Evolutionary conservation across 2,888 invertebrate species (phyloP).

Genomic region (Campopleginae sp.): DNA sequence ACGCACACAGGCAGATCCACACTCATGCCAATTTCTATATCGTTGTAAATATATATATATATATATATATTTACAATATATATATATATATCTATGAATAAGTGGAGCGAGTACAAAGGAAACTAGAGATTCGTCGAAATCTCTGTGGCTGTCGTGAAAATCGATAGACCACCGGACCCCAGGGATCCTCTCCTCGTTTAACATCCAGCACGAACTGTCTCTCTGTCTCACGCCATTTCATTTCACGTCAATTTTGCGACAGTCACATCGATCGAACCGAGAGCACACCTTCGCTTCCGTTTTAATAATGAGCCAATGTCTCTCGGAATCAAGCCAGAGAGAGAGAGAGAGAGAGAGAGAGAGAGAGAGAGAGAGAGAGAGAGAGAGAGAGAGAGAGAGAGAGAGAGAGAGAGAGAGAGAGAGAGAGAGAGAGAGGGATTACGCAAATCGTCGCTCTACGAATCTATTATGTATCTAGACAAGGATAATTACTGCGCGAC

Average conservation of each 20-base stretch:
- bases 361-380: not conserved
- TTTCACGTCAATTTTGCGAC: conserved; percentile 50
- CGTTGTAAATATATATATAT: not conserved
- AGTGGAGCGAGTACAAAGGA: not conserved
- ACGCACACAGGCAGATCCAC: not conserved
- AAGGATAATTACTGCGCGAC: conserved; percentile 15
- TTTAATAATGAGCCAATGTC: conserved; percentile 60
- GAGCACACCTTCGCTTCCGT: conserved; percentile 33
- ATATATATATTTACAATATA: not conserved
- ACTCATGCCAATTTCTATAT: no score
- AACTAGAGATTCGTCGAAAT: conserved; percentile 59
- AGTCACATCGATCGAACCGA: conserved; percentile 9
- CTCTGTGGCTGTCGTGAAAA: conserved; percentile 63
- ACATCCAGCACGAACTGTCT: conserved; percentile 26
- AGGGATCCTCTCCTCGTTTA: conserved; percentile 45
- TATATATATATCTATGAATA: conserved; percentile 2
- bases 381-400: no score
- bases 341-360: not conserved
- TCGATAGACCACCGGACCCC: conserved; percentile 61
- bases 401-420: not conserved
- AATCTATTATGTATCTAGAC: not conserved
- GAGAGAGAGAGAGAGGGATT: conserved; percentile 16
- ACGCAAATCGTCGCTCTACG: not conserved
- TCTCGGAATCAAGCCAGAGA: not conserved
- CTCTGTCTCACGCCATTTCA: conserved; percentile 46